These are phyloP conservation scores for Phorcus lineatus DNA, from an alignment of 2,888 invertebrate genomes.

Conservation along the genomic window DNA sequence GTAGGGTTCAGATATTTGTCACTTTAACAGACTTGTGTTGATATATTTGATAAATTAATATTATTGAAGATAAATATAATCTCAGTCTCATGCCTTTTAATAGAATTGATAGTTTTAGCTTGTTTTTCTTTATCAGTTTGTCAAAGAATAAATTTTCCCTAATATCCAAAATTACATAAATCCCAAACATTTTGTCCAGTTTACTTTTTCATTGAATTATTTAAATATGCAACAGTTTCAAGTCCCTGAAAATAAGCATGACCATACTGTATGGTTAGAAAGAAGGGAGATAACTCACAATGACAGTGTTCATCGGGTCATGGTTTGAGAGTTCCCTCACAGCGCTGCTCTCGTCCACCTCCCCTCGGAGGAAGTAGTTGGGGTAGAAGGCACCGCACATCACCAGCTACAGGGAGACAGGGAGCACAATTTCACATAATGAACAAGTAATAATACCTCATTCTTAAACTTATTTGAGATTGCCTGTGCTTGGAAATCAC, in stretches of 20 bases:
- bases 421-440: not conserved
- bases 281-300: slow-evolving; percentile 72
- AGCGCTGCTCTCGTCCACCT: slow-evolving; percentile 82
- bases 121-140: no score
- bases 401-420: slow-evolving; percentile 79
- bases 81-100: no score
- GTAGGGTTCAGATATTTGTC: no score
- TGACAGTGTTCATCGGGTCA: slow-evolving; percentile 87
- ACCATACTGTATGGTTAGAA: no score
- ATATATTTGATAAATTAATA: not conserved
- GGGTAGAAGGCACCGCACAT: slow-evolving; percentile 94
- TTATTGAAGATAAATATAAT: no score
- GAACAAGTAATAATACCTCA: not conserved
- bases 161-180: not conserved
- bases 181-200: not conserved
- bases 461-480: not conserved
- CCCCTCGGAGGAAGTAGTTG: slow-evolving; percentile 86
- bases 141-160: not conserved
- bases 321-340: slow-evolving; percentile 83
- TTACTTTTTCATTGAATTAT: not conserved
- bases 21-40: no score
- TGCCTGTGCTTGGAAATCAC: not conserved
- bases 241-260: no score
- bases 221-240: no score
- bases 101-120: no score